Evolutionary conservation across 92 coral and sea anemone species (phyloP).

Genomic region (Palythoa heliodiscus): DNA sequence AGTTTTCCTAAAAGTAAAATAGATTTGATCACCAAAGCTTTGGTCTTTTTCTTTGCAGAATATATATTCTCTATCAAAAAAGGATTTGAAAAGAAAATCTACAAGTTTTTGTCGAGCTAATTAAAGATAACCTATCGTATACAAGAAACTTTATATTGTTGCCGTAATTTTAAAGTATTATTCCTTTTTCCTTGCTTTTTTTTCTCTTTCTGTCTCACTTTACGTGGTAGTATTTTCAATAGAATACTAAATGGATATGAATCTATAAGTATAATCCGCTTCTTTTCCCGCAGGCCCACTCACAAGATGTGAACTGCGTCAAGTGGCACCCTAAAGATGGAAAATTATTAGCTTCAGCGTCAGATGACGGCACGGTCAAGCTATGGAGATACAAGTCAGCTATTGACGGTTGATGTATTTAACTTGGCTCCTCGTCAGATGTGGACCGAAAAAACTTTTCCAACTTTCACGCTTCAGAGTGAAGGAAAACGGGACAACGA

Average conservation of each 20-base stretch:
- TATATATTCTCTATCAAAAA: no score
- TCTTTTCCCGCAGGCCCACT: conserved; percentile 67
- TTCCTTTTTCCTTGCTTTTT: no score
- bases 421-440: background rate
- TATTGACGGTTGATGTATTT: background rate
- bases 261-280: no score
- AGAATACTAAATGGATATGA: no score
- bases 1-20: background rate
- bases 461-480: background rate
- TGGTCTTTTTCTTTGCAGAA: background rate
- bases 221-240: no score
- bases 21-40: background rate
- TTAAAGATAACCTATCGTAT: no score
- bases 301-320: conserved; percentile 89
- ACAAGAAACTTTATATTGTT: no score
- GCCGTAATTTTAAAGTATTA: no score
- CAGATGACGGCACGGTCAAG: conserved; percentile 91
- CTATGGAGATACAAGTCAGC: conserved; percentile 72
- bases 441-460: background rate
- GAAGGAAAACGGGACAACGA: no score
- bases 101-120: no score
- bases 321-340: conserved; percentile 86
- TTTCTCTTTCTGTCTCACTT: no score
- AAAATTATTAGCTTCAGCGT: conserved; percentile 79
- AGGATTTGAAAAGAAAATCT: no score